Evolutionary conservation across 2,888 invertebrate genomes (phyloP).

Genomic region (Aporophyla lueneburgensis): DNA sequence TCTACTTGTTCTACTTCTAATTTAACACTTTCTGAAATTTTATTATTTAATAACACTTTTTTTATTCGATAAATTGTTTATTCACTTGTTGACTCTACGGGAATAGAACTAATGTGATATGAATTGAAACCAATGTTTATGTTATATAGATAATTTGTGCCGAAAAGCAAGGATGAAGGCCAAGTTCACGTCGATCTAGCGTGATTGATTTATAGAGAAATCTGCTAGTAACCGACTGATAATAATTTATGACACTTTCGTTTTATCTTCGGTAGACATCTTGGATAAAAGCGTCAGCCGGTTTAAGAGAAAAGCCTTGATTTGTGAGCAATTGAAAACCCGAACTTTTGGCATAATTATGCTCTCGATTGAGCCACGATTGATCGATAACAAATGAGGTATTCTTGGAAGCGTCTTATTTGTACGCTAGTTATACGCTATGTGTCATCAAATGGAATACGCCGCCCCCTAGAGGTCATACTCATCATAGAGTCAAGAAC

Average conservation of each 20-base stretch:
- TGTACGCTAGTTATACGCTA: too few species aligned
- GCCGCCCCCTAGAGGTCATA: too few species aligned
- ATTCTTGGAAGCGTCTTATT: too few species aligned
- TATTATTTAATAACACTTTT: too few species aligned
- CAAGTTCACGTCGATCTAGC: constrained; percentile 36
- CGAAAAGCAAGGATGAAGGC: neutral
- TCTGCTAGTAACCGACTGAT: neutral
- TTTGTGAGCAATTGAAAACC: neutral
- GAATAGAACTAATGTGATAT: neutral
- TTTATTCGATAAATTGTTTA: neutral
- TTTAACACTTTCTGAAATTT: too few species aligned
- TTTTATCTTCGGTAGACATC: constrained; percentile 1
- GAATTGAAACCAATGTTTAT: constrained; percentile 18
- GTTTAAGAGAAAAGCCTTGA: neutral
- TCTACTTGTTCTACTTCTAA: neutral
- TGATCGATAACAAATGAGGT: too few species aligned
- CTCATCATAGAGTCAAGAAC: too few species aligned
- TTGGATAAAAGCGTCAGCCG: neutral
- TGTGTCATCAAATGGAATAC: too few species aligned
- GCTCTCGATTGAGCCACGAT: neutral
- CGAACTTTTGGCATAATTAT: neutral
- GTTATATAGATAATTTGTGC: constrained; percentile 25
- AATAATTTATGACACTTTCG: constrained; percentile 13
- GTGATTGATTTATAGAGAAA: constrained; percentile 17
- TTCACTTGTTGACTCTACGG: constrained; percentile 2